Conservation (phyloP, 2,797 vertebrate species). For the Emydoidea blandingii region DNA sequence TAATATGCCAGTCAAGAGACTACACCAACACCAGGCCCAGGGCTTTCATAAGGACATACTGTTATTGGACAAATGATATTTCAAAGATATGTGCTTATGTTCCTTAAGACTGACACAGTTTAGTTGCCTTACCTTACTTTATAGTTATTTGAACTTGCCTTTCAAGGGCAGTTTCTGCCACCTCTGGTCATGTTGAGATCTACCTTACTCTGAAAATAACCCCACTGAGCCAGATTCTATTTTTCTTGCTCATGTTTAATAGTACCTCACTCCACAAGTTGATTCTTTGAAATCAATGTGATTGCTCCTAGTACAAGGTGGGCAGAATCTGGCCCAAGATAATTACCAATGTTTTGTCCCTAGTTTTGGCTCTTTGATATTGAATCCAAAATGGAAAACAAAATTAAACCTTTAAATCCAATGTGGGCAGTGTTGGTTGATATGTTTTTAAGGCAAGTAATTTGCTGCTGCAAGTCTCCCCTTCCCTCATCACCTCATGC, state of each 20-base stretch:
- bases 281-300: background rate
- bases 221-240: background rate
- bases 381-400: background rate
- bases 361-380: background rate
- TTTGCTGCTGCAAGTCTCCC: background rate
- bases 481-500: background rate
- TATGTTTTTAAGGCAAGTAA: background rate
- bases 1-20: conserved; percentile 1
- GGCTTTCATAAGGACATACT: conserved; percentile 5
- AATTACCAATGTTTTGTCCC: background rate
- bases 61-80: background rate
- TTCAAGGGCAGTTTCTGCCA: background rate
- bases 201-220: background rate
- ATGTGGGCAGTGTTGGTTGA: background rate
- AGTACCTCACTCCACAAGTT: background rate
- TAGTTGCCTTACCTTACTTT: background rate
- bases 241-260: background rate
- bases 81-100: background rate
- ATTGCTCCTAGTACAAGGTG: background rate
- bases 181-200: background rate
- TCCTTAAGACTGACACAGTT: background rate
- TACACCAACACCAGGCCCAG: rapidly evolving
- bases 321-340: background rate
- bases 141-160: background rate
- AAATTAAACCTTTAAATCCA: background rate